Base-by-base conservation (phyloP, 2,113 vertebrate genomes). In the Atlantisia rogersi region DNA sequence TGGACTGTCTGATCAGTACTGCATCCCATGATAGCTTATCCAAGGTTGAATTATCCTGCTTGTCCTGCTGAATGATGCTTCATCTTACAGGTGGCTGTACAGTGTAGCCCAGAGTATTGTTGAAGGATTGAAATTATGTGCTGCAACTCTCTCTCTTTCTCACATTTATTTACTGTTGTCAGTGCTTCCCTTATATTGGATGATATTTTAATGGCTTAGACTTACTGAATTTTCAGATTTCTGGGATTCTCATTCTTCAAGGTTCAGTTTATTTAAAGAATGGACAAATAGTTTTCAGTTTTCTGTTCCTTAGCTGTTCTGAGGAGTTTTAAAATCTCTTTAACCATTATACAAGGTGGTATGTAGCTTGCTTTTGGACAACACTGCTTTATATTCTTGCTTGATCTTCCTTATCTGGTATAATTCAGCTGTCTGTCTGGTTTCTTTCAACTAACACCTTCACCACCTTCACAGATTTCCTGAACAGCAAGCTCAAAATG, bases 341-440 rank as follows among this genome's bases (percentile, higher is more conserved):
- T 86, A 9, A 9, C 24, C 2, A 1, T 56, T 82, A n/a, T 40
- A 29, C 29, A 64, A 68, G 69, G 64, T 60, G 60, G 29, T 37
- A 16, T 1, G 1, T n/a, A 60, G 35, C 29, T 94, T 88, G 32
- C 71, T 86, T 96, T 88, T 42, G 83, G 29, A 59, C 76, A 78
- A 4, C 0, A 0, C 35, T 64, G 40, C 26, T 82, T 78, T 88
- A 44, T 14, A 32, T 17, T 82, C 48, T 64, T 74, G 42, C 84
- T 26, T 86, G 83, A 82, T 94, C 31, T 59, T 78, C 40, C 48
- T 90, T 84, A 90, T 94, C 73, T 84, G 16, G 29, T 90, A 5
- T 60, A 84, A 86, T 94, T 93, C 44, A 94, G 60, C 60, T 94
- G 48, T 71, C 86, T 92, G 20, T 52, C 55, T 80, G 79, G 13